Evolutionary conservation across 37 sponge, comb jelly and placozoan species (phyloP).

Genomic region (Chondrilla cf. caribensis): DNA sequence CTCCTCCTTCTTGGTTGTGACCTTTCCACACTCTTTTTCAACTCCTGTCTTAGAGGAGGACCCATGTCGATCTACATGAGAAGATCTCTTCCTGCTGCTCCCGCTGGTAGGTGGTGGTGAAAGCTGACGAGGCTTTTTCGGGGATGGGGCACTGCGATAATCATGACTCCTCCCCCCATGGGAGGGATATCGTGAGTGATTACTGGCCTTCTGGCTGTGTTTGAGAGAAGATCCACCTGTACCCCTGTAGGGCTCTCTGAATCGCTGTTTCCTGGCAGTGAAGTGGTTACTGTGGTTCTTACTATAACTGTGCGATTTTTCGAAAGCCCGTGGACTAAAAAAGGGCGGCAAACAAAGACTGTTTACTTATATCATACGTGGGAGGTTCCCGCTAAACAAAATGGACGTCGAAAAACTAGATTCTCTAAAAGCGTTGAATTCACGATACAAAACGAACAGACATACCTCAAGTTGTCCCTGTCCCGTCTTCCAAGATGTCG

Average conservation of each 20-base stretch:
- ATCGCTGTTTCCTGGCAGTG: no score
- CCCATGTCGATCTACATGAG: neutral
- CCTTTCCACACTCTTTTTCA: neutral
- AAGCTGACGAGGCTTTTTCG: neutral
- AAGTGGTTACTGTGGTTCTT: conserved; percentile 19
- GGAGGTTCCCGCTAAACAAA: conserved; percentile 16
- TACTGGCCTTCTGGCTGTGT: conserved; percentile 6
- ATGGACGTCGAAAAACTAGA: neutral
- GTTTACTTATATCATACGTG: neutral
- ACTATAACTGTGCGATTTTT: neutral
- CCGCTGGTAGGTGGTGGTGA: neutral
- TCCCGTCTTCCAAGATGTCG: neutral
- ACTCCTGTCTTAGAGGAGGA: neutral
- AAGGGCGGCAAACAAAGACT: neutral
- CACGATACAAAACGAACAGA: neutral
- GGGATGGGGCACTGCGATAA: neutral
- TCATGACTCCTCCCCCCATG: neutral
- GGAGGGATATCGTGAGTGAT: neutral
- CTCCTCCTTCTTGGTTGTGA: neutral
- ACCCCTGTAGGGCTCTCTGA: neutral
- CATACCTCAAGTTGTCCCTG: conserved; percentile 5
- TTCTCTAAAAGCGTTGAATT: no score
- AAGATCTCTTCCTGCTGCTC: neutral
- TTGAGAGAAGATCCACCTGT: neutral
- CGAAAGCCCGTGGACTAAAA: neutral